Evolutionary conservation across 2,113 vertebrate species (phyloP).

Genomic region (Heterotilapia buettikoferi): DNA sequence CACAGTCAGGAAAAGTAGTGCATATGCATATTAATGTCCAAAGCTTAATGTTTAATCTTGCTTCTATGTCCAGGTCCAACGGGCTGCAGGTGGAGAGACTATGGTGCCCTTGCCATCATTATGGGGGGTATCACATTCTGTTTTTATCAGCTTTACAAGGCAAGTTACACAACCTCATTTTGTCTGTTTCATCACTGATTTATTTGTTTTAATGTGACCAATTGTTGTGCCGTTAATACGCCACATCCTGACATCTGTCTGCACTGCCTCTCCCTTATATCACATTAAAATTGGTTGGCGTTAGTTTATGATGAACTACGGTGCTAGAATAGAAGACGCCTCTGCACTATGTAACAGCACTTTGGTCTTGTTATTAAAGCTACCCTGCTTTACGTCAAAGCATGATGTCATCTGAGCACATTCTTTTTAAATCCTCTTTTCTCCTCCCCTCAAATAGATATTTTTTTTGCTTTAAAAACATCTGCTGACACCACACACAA

Average conservation of each 20-base stretch:
- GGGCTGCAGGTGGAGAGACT: conserved; percentile 91
- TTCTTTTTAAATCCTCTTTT: conserved; percentile 34
- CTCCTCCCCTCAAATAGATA: background rate
- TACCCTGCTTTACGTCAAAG: conserved; percentile 52
- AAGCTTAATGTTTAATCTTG: background rate
- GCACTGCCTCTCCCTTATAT: conserved; percentile 9
- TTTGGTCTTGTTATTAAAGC: conserved; percentile 56
- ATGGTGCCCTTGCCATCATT: conserved; percentile 88
- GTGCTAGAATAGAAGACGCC: conserved; percentile 25
- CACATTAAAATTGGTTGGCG: conserved; percentile 36
- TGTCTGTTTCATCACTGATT: background rate
- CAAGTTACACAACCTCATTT: conserved; percentile 30
- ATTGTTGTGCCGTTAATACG: background rate
- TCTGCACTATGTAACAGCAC: conserved; percentile 48
- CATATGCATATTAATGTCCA: background rate
- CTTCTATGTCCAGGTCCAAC: conserved; percentile 66
- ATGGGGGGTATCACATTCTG: conserved; percentile 91
- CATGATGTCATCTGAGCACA: conserved; percentile 60
- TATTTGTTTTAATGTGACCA: conserved; percentile 7
- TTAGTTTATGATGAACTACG: conserved; percentile 40
- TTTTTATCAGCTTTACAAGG: conserved; percentile 95
- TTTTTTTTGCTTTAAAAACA: conserved; percentile 28
- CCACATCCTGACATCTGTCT: conserved; percentile 19
- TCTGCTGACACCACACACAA: conserved; percentile 39
- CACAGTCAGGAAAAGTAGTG: background rate